These are phyloP conservation scores for Dicyrtoma fusca DNA, from an alignment of 2,888 invertebrate genomes.

Conservation along the genomic window DNA sequence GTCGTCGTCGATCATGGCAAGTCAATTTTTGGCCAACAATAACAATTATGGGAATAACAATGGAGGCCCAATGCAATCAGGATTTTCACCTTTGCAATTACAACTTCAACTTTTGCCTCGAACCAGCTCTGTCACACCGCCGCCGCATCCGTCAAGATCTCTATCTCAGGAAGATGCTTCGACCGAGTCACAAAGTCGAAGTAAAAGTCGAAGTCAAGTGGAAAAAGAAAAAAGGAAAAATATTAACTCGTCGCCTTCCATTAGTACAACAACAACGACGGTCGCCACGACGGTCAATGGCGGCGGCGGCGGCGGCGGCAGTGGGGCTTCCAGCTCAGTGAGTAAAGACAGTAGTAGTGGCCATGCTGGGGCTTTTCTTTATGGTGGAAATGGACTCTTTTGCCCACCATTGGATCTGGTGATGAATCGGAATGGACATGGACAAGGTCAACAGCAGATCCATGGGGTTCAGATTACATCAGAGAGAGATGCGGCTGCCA, in stretches of 20 bases:
- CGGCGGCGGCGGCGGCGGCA: too few species aligned
- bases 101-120: too few species aligned
- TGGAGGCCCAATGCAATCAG: too few species aligned
- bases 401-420: conserved; percentile 52
- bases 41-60: too few species aligned
- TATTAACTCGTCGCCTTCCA: conserved; percentile 16
- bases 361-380: conserved; percentile 20
- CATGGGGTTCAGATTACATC: neutral
- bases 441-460: neutral
- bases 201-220: neutral
- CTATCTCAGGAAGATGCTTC: too few species aligned
- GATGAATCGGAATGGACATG: conserved; percentile 34
- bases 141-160: neutral
- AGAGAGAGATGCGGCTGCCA: neutral
- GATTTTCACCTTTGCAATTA: too few species aligned
- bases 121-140: neutral
- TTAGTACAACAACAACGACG: conserved; percentile 12
- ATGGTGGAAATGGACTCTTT: conserved; percentile 27
- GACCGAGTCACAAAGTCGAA: neutral
- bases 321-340: neutral
- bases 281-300: too few species aligned
- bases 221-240: neutral
- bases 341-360: neutral
- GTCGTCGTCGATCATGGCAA: too few species aligned
- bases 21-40: too few species aligned